Evolutionary conservation across 1,140 invertebrate species (phyloP).

Genomic region (Teleopsis dalmanni): DNA sequence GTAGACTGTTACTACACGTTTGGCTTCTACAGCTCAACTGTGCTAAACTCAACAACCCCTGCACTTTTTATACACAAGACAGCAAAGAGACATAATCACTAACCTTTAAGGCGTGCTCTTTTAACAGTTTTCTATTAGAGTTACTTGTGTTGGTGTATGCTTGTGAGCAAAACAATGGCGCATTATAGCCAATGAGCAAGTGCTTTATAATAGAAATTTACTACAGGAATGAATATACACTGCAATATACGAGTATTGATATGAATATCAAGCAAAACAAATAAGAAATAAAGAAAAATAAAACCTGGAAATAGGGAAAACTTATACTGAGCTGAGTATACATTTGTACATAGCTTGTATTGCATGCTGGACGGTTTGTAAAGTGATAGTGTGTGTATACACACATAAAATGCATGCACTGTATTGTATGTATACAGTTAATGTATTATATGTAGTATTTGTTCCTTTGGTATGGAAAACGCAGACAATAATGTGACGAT

Average conservation of each 20-base stretch:
- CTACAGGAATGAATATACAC: too few relatives aligned
- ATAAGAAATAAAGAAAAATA: background rate
- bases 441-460: slow-evolving; percentile 10
- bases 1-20: slow-evolving; percentile 22
- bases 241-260: too few relatives aligned
- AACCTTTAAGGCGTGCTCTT: slow-evolving; percentile 11
- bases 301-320: background rate
- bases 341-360: background rate
- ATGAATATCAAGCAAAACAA: too few relatives aligned
- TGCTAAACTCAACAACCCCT: slow-evolving; percentile 28
- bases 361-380: background rate
- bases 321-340: background rate
- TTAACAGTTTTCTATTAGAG: slow-evolving; percentile 22
- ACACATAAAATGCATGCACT: too few relatives aligned
- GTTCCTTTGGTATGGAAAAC: slow-evolving; percentile 11
- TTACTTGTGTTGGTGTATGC: background rate
- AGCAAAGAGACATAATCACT: slow-evolving; percentile 2
- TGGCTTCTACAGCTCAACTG: slow-evolving; percentile 37
- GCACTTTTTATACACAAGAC: slow-evolving; percentile 26
- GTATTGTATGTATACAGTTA: too few relatives aligned
- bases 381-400: background rate
- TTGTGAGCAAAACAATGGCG: background rate
- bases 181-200: slow-evolving; percentile 23
- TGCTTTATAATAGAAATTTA: too few relatives aligned
- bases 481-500: slow-evolving; percentile 34